phyloP scores from a whole-genome alignment of 2,888 invertebrate species.

The Leistus spinibarbis region DNA sequence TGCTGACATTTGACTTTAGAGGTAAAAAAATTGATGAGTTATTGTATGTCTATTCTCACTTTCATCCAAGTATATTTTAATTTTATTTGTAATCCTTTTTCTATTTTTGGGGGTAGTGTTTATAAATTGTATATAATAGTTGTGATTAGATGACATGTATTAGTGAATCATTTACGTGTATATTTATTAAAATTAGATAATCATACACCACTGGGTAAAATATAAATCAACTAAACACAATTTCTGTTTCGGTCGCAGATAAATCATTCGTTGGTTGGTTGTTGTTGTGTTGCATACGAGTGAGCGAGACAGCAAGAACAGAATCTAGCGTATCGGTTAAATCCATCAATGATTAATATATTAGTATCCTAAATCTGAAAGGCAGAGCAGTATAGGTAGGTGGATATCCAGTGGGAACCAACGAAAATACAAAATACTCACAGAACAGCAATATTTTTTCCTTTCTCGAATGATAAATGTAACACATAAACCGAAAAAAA shows the following conservation, averaged over 20 bases:
- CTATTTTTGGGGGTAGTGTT: too few species aligned
- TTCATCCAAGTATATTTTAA: too few species aligned
- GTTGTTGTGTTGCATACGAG: neutral
- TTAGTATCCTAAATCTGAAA: conserved; percentile 38
- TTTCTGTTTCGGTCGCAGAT: conserved; percentile 22
- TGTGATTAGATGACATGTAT: neutral
- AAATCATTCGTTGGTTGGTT: conserved; percentile 19
- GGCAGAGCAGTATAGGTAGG: conserved; percentile 13
- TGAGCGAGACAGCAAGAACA: conserved; percentile 8
- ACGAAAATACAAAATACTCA: conserved; percentile 34
- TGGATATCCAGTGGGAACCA: conserved; percentile 15
- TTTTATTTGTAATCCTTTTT: too few species aligned
- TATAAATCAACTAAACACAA: conserved; percentile 36
- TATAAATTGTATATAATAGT: neutral
- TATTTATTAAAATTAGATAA: conserved; percentile 34
- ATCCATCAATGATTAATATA: conserved; percentile 39
- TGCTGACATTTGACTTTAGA: too few species aligned
- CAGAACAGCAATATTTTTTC: conserved; percentile 34
- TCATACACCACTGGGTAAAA: conserved; percentile 6
- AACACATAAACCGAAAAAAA: conserved; percentile 36
- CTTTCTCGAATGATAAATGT: conserved; percentile 38
- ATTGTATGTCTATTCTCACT: too few species aligned
- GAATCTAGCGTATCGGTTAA: conserved; percentile 24
- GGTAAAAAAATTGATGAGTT: too few species aligned
- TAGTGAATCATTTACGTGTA: neutral